phyloP scores from a whole-genome alignment of 2,797 vertebrate genomes.

The Ptychadena robeensis region DNA sequence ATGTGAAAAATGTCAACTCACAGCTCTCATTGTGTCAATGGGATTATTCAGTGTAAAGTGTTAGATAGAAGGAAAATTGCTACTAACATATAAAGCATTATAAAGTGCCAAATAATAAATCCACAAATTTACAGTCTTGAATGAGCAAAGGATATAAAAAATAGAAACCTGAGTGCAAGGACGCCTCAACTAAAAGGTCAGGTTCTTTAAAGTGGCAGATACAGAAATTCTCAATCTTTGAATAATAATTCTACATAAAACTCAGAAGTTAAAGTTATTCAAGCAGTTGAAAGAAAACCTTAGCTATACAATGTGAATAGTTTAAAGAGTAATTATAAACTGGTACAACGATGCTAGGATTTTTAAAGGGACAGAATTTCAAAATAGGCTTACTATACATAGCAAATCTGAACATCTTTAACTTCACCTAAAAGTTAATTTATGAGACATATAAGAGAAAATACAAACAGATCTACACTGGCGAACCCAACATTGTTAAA shows the following conservation, averaged over 20 bases:
- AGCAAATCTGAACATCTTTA: background rate
- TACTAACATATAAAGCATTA: background rate
- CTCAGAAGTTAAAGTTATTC: background rate
- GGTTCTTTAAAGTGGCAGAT: background rate
- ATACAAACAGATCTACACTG: background rate
- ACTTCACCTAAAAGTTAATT: background rate
- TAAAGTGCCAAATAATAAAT: background rate
- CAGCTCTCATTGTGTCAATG: too few species aligned
- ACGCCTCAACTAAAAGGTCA: background rate
- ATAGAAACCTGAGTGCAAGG: background rate
- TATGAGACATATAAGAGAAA: background rate
- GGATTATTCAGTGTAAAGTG: too few species aligned
- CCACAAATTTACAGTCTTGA: background rate
- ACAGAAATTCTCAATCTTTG: background rate
- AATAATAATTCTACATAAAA: background rate
- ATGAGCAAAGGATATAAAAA: too few species aligned
- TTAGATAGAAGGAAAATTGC: background rate
- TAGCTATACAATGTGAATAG: background rate
- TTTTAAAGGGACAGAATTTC: background rate
- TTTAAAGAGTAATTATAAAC: background rate
- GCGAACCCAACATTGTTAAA: background rate
- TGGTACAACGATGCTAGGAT: background rate
- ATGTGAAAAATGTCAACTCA: too few species aligned
- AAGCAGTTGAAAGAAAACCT: background rate
- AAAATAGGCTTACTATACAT: background rate